Conservation (phyloP, 2,888 invertebrate species). For the Ceratothoa steindachneri region DNA sequence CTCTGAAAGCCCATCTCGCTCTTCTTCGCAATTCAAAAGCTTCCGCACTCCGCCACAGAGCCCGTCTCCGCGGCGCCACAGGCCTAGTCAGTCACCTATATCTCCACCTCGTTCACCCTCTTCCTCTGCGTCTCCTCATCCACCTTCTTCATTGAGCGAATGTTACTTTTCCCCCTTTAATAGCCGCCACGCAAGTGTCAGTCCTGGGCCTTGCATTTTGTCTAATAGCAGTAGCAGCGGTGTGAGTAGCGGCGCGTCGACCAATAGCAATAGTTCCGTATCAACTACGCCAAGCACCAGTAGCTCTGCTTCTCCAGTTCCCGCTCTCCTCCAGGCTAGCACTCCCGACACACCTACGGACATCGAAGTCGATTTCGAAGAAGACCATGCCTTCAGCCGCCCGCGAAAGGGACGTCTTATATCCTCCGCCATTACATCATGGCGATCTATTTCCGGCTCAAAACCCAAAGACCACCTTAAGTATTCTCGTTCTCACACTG, state of each 20-base stretch:
- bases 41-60: background rate
- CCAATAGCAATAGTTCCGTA: constrained; percentile 29
- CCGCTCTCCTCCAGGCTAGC: constrained; percentile 15
- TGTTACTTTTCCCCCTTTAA: constrained; percentile 9
- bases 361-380: constrained; percentile 38
- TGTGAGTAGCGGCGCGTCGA: constrained; percentile 19
- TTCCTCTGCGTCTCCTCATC: constrained; percentile 13
- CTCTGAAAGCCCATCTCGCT: background rate
- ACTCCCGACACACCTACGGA: constrained; percentile 36
- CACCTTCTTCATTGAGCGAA: background rate
- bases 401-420: constrained; percentile 40
- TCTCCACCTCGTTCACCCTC: constrained; percentile 30
- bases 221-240: constrained; percentile 27
- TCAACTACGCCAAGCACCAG: constrained; percentile 36
- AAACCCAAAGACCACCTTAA: constrained; percentile 19
- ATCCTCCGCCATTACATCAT: constrained; percentile 45
- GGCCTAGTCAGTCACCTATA: constrained; percentile 22
- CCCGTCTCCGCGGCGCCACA: background rate
- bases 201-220: constrained; percentile 26
- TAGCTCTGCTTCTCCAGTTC: constrained; percentile 41
- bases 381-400: constrained; percentile 32
- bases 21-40: background rate
- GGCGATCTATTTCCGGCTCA: constrained; percentile 40
- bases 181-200: constrained; percentile 35
- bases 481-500: constrained; percentile 41